Conservation (phyloP, 2,113 vertebrate species). For the Anhinga anhinga region DNA sequence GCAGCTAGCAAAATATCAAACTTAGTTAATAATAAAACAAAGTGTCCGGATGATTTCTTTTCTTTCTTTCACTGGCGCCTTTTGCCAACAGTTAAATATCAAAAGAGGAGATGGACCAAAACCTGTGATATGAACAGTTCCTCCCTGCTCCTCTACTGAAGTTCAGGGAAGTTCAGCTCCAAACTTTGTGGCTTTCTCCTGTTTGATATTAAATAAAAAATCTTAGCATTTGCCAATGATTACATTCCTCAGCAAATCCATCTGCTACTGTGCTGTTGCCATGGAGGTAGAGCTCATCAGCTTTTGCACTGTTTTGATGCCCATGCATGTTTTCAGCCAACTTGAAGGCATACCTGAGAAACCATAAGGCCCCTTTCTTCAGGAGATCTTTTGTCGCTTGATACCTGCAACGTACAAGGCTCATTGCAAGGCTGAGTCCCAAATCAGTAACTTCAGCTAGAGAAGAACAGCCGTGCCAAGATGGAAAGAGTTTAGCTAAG, state of each 20-base stretch:
- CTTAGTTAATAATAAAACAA: slow-evolving; percentile 9
- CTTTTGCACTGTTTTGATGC: background rate
- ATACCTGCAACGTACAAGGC: background rate
- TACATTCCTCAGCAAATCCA: background rate
- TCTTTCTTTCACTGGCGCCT: background rate
- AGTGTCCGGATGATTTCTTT: background rate
- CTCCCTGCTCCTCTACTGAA: background rate
- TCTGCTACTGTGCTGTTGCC: background rate
- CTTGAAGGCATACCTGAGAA: background rate
- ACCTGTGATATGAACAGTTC: background rate
- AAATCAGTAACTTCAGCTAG: background rate
- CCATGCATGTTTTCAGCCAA: background rate
- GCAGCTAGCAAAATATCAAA: slow-evolving; percentile 12
- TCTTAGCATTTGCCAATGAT: background rate
- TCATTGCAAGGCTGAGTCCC: background rate
- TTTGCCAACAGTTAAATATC: background rate
- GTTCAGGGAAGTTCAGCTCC: background rate
- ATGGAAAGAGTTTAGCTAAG: background rate
- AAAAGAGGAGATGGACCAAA: background rate
- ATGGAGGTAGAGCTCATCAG: background rate
- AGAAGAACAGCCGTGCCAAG: background rate
- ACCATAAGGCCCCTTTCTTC: background rate
- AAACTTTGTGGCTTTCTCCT: background rate
- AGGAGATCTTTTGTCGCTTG: background rate
- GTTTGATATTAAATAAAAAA: background rate